phyloP scores from a whole-genome alignment of 2,113 vertebrate genomes.

The Anolis sagrei region DNA sequence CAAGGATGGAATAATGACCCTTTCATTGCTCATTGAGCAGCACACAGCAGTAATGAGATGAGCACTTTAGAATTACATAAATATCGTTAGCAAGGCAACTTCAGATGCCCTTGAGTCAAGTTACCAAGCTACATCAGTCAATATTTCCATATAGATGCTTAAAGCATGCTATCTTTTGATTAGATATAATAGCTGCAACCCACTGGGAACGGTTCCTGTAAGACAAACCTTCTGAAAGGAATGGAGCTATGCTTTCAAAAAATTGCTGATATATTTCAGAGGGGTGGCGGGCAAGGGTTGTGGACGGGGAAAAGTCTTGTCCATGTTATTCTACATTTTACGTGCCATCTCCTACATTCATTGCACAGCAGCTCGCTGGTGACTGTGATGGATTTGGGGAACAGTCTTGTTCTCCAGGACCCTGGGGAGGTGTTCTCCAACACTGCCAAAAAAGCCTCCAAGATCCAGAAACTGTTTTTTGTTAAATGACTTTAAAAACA shows the following conservation, averaged over 20 bases:
- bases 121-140: constrained; percentile 1
- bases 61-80: constrained; percentile 17
- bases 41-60: not conserved
- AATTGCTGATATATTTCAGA: not conserved
- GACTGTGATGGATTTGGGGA: too few species aligned
- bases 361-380: not conserved
- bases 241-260: not conserved
- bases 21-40: constrained; percentile 1
- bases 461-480: too few species aligned
- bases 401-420: too few species aligned
- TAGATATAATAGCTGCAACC: not conserved
- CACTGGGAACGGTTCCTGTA: not conserved
- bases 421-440: too few species aligned
- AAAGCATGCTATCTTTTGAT: constrained; percentile 12
- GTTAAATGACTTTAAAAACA: too few species aligned
- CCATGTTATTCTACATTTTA: not conserved
- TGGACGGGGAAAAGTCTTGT: not conserved
- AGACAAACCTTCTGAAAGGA: not conserved
- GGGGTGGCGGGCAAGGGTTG: not conserved
- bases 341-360: not conserved
- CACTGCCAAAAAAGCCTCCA: too few species aligned
- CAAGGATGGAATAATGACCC: not conserved
- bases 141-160: not conserved
- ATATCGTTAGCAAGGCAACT: not conserved
- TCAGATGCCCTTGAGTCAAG: not conserved